Evolutionary conservation across 64 coral and sea anemone species (phyloP), one percentile per base, ranked within the genome.

Genomic region (Anthopleura sola): DNA sequence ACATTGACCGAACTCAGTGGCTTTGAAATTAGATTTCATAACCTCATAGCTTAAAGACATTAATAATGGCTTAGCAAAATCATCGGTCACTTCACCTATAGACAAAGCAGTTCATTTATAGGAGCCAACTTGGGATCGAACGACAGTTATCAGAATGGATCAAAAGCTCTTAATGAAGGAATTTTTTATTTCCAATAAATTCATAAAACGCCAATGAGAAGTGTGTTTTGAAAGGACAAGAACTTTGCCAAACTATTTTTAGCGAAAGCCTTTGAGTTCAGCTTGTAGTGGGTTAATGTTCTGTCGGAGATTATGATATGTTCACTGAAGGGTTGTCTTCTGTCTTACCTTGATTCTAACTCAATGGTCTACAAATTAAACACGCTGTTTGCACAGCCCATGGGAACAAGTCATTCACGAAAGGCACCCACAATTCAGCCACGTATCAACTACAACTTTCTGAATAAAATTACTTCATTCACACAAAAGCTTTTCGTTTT

Each of bases 21-120:
- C 37, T 48, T 44, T 79, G 76, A 83, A 83, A 83, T 83, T 54
- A 83, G 82, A 83, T 83, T 83, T 83, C 32, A 49, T 54, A 83
- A 19, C 55, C 48, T 34, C 21, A 31, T 36, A 60, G 82, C 46
- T 55, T 83, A 83, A 83, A 49, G 49, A 83, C 37, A 53, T 83
- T 83, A 83, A 53, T 83, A 13, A 53, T 56, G 82, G 44, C 44
- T 50, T 83, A 56, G 82, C 37, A 60, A 60, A 83, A 83, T 83
- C 31, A 79, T 79, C 76, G 37, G 20, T 79, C 76, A 79, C 37
- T 79, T 79, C 37, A 79, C 44, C 44, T 79, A 40, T 44, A 79
- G 47, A 38, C 36, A 79, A 79, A 47, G 76, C 5, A 79, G 76
- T 79, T 79, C 44, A 26, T 79, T 79, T 37, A 44, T 62, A 15